Percentiles rank a stretch among this genome's conserved stretches.
These are phyloP conservation scores for Donacobius atricapilla DNA, from an alignment of 2,113 vertebrate species.

Conservation along the genomic window DNA sequence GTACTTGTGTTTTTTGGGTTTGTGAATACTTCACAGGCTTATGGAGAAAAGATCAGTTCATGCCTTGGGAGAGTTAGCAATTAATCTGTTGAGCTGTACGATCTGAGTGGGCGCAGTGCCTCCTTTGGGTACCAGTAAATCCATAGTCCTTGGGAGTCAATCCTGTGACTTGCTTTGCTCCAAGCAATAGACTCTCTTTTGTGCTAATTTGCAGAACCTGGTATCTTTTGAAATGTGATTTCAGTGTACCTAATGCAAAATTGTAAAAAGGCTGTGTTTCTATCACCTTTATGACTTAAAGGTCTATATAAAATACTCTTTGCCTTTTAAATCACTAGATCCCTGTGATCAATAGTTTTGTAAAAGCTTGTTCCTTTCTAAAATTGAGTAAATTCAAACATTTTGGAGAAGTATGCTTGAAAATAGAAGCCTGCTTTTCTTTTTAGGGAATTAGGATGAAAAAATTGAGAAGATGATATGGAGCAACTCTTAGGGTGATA, in stretches of 20 bases:
- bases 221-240: not conserved
- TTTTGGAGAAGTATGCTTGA: not conserved
- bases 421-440: not conserved
- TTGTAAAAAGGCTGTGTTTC: not conserved
- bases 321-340: not conserved
- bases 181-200: not conserved
- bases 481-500: not conserved
- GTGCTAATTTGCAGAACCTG: not conserved
- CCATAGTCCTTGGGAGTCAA: not conserved
- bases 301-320: not conserved
- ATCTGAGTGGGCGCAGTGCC: not conserved
- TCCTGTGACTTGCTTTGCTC: not conserved
- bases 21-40: not conserved
- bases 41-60: not conserved
- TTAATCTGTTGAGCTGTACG: not conserved
- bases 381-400: not conserved
- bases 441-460: not conserved
- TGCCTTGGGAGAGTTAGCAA: not conserved
- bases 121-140: not conserved
- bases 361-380: not conserved
- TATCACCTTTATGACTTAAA: not conserved
- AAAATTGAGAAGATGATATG: not conserved
- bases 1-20: not conserved
- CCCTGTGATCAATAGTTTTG: not conserved
- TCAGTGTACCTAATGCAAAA: not conserved